Evolutionary conservation across 2,113 vertebrate species (phyloP).

Genomic region (Cinclus mexicanus): DNA sequence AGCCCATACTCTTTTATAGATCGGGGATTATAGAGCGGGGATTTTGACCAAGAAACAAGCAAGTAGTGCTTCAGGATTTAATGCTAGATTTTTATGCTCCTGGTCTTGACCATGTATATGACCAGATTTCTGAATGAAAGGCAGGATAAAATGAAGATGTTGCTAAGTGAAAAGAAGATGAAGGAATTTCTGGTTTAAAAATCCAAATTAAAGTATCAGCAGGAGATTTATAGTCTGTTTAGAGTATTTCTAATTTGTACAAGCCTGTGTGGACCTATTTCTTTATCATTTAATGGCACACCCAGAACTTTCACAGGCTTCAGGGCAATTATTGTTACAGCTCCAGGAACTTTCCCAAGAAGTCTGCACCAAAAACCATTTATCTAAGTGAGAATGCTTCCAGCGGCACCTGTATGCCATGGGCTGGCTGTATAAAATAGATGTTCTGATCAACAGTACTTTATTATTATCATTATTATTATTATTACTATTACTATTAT

Average conservation of each 20-base stretch:
- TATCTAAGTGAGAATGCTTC: background rate
- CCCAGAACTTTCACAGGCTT: conserved; percentile 3
- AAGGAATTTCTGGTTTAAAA: conserved; percentile 25
- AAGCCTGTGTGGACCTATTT: background rate
- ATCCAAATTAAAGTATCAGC: conserved; percentile 17
- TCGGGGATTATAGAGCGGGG: too few relatives aligned
- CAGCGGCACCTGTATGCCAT: background rate
- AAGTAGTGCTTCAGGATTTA: background rate
- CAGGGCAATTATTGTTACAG: background rate
- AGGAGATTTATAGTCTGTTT: background rate
- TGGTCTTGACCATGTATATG: background rate
- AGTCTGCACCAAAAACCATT: background rate
- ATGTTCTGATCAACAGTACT: background rate
- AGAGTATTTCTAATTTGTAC: conserved; percentile 5
- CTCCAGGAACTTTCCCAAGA: background rate
- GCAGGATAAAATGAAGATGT: background rate
- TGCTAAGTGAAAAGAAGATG: background rate
- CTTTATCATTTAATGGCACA: conserved; percentile 10
- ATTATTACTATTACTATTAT: too few relatives aligned
- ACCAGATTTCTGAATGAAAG: background rate
- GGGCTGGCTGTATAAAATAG: background rate
- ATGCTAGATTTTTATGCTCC: background rate
- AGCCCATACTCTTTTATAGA: background rate
- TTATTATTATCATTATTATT: background rate
- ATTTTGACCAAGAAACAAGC: background rate